phyloP scores from a whole-genome alignment of 2,797 vertebrate species.

The Acipenser oxyrinchus region DNA sequence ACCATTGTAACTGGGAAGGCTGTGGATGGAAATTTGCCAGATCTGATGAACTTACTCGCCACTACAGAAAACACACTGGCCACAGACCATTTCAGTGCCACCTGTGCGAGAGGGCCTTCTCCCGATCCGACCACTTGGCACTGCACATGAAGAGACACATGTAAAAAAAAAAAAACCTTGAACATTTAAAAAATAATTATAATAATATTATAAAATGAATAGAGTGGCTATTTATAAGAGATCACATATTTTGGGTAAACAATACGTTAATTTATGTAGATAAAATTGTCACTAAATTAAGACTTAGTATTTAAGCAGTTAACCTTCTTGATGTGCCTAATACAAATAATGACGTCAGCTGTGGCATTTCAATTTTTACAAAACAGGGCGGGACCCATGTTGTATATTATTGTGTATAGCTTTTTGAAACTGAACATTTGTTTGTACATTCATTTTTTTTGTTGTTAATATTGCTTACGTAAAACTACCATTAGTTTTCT shows the following conservation, averaged over 20 bases:
- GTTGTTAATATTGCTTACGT: too few relatives aligned
- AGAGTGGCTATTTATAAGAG: constrained; percentile 28
- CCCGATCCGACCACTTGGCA: constrained; percentile 82
- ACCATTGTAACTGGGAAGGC: constrained; percentile 91
- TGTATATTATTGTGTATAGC: constrained; percentile 40
- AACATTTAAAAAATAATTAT: too few relatives aligned
- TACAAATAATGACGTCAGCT: not conserved
- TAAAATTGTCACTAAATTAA: constrained; percentile 47
- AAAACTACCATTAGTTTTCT: too few relatives aligned
- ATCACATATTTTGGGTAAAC: constrained; percentile 8
- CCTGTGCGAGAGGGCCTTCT: constrained; percentile 85
- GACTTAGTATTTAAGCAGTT: constrained; percentile 54
- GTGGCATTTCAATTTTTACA: constrained; percentile 5
- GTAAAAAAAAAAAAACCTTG: constrained; percentile 40
- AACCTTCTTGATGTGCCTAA: constrained; percentile 12
- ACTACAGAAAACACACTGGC: constrained; percentile 87
- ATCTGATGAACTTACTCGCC: constrained; percentile 83
- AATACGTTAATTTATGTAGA: constrained; percentile 18
- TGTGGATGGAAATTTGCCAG: constrained; percentile 91
- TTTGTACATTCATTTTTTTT: not conserved
- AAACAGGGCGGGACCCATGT: constrained; percentile 59
- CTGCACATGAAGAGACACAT: constrained; percentile 94
- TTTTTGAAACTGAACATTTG: constrained; percentile 21
- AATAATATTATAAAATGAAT: not conserved
- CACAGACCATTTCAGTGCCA: constrained; percentile 86